Percentiles rank a stretch among this genome's conserved stretches.
Evolutionary conservation across 2,797 vertebrate genomes (phyloP).

Genomic region (Sandelia bainsii): DNA sequence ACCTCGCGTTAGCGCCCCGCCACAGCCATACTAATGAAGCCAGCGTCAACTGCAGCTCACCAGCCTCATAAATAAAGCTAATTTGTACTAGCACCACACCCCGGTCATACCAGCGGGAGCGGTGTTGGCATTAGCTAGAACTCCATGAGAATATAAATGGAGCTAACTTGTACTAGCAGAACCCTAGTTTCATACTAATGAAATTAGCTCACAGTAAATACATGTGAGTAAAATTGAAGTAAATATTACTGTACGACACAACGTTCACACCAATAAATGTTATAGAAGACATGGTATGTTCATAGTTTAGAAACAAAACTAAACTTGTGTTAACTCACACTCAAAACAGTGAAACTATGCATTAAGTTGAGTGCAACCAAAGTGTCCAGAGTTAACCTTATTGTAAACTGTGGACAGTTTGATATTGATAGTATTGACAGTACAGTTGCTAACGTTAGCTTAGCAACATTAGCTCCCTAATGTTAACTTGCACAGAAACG

Average conservation of each 20-base stretch:
- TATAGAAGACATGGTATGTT: too few relatives aligned
- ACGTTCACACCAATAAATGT: accelerated
- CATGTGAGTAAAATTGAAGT: neutral
- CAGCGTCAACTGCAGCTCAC: slow-evolving; percentile 35
- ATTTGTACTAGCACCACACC: slow-evolving; percentile 37
- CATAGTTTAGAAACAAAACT: too few relatives aligned
- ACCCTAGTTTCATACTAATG: slow-evolving; percentile 19
- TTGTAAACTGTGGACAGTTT: too few relatives aligned
- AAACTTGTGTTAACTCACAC: too few relatives aligned
- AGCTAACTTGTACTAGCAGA: slow-evolving; percentile 16
- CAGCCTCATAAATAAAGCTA: slow-evolving; percentile 43
- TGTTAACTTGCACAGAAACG: too few relatives aligned
- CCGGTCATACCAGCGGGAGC: slow-evolving; percentile 2
- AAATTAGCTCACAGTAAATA: neutral
- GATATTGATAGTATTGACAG: too few relatives aligned
- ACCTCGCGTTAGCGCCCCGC: slow-evolving; percentile 45
- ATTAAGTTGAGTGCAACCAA: too few relatives aligned
- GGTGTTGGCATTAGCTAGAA: slow-evolving; percentile 1
- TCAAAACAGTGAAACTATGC: too few relatives aligned
- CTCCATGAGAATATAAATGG: slow-evolving; percentile 40
- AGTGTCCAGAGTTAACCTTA: too few relatives aligned
- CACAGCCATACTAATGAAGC: slow-evolving; percentile 67
- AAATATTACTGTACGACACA: neutral
- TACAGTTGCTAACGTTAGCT: too few relatives aligned
- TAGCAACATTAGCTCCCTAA: too few relatives aligned